Evolutionary conservation across 2,113 vertebrate species (phyloP).

Genomic region (Clarias gariepinus): DNA sequence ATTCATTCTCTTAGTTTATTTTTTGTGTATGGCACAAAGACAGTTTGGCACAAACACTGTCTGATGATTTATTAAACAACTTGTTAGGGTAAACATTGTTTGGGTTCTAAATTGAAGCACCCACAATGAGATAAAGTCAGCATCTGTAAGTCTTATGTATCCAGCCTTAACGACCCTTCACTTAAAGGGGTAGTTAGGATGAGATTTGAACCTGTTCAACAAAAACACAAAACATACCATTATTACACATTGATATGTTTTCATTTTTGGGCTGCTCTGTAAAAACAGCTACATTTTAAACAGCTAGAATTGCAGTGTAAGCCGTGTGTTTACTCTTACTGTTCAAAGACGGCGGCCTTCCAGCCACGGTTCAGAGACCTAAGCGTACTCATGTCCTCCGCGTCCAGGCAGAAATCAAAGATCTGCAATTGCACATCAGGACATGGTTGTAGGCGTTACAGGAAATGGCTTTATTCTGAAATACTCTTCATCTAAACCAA

Average conservation of each 20-base stretch:
- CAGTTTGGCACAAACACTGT: constrained; percentile 4
- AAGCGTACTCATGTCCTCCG: constrained; percentile 67
- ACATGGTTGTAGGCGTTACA: not conserved
- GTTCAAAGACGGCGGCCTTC: constrained; percentile 49
- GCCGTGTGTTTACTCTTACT: constrained; percentile 57
- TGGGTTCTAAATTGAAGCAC: not conserved
- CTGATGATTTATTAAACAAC: not conserved
- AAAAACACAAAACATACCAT: not conserved
- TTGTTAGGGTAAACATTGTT: too few species aligned
- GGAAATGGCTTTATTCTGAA: not conserved
- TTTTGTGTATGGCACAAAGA: not conserved
- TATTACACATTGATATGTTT: not conserved
- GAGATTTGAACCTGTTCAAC: constrained; percentile 64
- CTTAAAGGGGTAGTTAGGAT: constrained; percentile 74
- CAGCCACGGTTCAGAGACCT: constrained; percentile 68
- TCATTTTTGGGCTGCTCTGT: not conserved
- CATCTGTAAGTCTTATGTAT: not conserved
- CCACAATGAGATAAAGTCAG: not conserved
- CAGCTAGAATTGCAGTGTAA: not conserved
- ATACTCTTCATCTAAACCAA: not conserved
- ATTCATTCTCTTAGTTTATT: not conserved
- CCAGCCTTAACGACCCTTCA: constrained; percentile 38
- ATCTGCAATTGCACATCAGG: constrained; percentile 60
- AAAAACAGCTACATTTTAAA: not conserved
- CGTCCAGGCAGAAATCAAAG: constrained; percentile 71